phyloP scores from a whole-genome alignment of 2,888 invertebrate genomes.

The Cheilosia pagana region DNA sequence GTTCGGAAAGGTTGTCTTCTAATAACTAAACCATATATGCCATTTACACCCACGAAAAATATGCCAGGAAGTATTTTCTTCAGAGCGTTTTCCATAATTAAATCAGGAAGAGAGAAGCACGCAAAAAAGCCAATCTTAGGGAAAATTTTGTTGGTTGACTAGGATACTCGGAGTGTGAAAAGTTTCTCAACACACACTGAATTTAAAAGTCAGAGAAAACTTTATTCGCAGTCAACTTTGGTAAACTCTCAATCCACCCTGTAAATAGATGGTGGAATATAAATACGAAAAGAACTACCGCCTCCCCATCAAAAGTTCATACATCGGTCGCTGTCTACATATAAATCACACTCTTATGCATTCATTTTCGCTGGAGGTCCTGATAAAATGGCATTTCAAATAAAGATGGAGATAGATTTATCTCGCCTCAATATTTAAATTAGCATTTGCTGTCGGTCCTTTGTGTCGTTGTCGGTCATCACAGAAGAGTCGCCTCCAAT shows the following conservation, averaged over 20 bases:
- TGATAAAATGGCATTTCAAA: conserved; percentile 33
- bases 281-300: background rate
- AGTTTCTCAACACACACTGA: too few species aligned
- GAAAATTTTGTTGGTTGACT: too few species aligned
- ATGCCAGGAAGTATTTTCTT: too few species aligned
- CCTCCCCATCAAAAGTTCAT: background rate
- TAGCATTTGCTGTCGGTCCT: conserved; percentile 45
- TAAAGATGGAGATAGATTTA: conserved; percentile 36
- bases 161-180: too few species aligned
- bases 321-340: background rate
- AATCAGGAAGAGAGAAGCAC: too few species aligned
- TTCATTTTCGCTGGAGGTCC: conserved; percentile 8
- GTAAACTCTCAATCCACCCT: background rate
- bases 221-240: too few species aligned
- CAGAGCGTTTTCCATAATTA: too few species aligned
- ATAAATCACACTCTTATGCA: background rate
- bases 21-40: too few species aligned
- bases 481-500: background rate
- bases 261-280: background rate
- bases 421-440: conserved; percentile 42
- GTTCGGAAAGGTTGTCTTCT: too few species aligned
- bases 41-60: too few species aligned
- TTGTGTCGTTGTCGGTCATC: background rate
- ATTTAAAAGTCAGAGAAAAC: too few species aligned
- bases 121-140: too few species aligned